A percentile compares a stretch with the other conserved stretches of the same genome.
Evolutionary conservation across 2,797 vertebrate genomes (phyloP).

Genomic region (Pangasius sanitwongsei): DNA sequence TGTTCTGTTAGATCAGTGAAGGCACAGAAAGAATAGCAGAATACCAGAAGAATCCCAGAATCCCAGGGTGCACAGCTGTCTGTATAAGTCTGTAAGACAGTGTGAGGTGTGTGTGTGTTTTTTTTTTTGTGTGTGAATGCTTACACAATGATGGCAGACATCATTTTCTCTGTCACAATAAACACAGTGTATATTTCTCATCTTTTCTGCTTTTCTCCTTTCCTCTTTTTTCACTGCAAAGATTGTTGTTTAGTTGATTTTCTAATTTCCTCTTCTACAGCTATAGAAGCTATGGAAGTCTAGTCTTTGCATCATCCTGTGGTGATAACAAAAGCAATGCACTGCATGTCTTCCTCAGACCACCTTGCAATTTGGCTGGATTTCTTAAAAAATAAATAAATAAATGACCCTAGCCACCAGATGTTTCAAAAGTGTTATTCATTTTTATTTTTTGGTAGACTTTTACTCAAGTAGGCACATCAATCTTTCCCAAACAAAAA

Average conservation of each 20-base stretch:
- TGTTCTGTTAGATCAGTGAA: slow-evolving; percentile 43
- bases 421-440: not conserved
- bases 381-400: not conserved
- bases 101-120: not conserved
- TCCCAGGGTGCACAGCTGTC: not conserved
- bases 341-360: not conserved
- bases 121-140: not conserved
- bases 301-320: not conserved
- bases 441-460: not conserved
- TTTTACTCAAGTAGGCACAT: not conserved
- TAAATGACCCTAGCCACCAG: not conserved
- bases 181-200: not conserved
- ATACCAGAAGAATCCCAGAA: not conserved
- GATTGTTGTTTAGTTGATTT: not conserved
- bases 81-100: not conserved
- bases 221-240: not conserved
- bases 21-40: not conserved
- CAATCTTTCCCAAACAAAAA: not conserved
- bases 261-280: not conserved
- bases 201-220: not conserved
- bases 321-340: not conserved
- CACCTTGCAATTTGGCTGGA: not conserved
- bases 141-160: not conserved
- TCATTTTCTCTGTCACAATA: not conserved
- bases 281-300: not conserved